These are phyloP conservation scores for Eciton burchellii DNA, from an alignment of 1,140 invertebrate species.

Conservation along the genomic window DNA sequence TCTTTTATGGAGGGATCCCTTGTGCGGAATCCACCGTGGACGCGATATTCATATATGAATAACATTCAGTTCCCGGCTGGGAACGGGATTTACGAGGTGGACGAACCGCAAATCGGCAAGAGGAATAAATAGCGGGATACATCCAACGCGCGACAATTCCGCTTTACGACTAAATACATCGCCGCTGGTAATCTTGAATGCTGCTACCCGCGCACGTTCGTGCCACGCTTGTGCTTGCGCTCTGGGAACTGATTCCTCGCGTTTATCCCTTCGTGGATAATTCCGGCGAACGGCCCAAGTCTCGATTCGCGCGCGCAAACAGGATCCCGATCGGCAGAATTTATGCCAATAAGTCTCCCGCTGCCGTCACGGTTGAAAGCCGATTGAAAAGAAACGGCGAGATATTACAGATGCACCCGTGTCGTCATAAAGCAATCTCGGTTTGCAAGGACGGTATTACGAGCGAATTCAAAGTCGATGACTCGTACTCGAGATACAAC, in stretches of 20 bases:
- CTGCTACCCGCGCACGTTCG: slow-evolving; percentile 6
- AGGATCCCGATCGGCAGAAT: neutral
- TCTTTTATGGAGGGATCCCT: slow-evolving; percentile 27
- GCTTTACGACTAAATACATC: slow-evolving; percentile 46
- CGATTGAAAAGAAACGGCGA: slow-evolving; percentile 1
- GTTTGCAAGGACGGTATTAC: neutral
- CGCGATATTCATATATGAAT: slow-evolving; percentile 56
- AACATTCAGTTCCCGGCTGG: slow-evolving; percentile 50
- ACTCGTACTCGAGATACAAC: neutral
- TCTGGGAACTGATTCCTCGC: neutral
- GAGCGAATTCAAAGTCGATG: slow-evolving; percentile 3
- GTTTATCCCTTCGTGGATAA: neutral
- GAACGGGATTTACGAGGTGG: slow-evolving; percentile 42
- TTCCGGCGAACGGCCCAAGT: neutral
- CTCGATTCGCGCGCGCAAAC: neutral
- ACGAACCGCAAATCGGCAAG: slow-evolving; percentile 30
- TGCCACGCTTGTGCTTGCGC: neutral
- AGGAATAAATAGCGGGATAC: slow-evolving; percentile 52
- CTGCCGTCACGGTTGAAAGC: no score
- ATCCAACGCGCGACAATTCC: slow-evolving; percentile 45
- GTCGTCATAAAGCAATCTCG: neutral
- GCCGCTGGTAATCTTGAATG: slow-evolving; percentile 16
- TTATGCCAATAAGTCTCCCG: neutral
- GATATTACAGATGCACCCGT: neutral
- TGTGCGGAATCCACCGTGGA: neutral